Percentiles rank a stretch among this genome's conserved stretches.
Conservation (phyloP, 2,888 invertebrate genomes). For the Cheilosia vernalis region DNA sequence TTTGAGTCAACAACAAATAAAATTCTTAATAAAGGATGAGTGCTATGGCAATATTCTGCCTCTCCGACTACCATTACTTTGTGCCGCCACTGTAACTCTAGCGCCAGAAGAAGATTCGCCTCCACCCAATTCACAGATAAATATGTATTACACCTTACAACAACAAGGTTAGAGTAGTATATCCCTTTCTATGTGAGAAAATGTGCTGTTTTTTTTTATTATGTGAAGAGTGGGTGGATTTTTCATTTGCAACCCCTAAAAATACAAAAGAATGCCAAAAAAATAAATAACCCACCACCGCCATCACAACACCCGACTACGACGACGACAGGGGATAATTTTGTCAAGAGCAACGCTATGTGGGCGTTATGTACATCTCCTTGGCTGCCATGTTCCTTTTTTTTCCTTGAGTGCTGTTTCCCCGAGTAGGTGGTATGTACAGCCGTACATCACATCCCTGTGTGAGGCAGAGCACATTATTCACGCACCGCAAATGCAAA, state of each 20-base stretch:
- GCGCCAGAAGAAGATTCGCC: background rate
- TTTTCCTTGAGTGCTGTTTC: background rate
- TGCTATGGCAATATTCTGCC: too few relatives aligned
- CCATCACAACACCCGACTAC: constrained; percentile 22
- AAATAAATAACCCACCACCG: constrained; percentile 15
- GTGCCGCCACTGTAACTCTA: background rate
- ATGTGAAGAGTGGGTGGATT: constrained; percentile 20
- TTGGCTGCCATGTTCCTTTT: constrained; percentile 28
- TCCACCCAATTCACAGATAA: constrained; percentile 5
- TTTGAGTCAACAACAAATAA: too few relatives aligned
- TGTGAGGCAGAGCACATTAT: background rate
- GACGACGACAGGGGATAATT: constrained; percentile 53
- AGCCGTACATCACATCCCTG: background rate
- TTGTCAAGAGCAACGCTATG: constrained; percentile 55
- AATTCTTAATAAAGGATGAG: too few relatives aligned
- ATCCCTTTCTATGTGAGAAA: constrained; percentile 17
- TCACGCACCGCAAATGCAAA: constrained; percentile 22
- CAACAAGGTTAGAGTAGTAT: background rate
- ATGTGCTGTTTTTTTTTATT: background rate
- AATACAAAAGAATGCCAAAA: constrained; percentile 53
- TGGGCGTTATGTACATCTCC: constrained; percentile 54
- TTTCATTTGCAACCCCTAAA: constrained; percentile 65
- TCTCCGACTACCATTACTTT: background rate
- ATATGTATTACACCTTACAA: constrained; percentile 9
- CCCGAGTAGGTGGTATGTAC: constrained; percentile 1